A percentile compares a stretch with the other conserved stretches of the same genome.
Evolutionary conservation across 2,888 invertebrate genomes (phyloP).

Genomic region (Gonocerus acuteangulatus): DNA sequence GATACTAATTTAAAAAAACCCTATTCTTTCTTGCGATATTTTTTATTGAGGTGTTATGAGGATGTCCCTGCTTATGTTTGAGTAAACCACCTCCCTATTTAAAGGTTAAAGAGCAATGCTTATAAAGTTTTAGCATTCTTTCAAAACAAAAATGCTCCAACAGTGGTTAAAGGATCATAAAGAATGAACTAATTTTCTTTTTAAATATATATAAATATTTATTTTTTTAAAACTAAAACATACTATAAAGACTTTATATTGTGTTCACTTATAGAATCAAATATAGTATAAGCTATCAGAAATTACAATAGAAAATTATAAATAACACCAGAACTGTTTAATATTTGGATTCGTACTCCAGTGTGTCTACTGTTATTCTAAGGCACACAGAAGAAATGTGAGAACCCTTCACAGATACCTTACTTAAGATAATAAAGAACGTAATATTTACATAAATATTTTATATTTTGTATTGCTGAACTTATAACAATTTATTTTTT

Average conservation of each 20-base stretch:
- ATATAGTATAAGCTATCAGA: slow-evolving; percentile 16
- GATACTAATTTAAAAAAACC: no score
- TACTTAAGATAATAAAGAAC: slow-evolving; percentile 6
- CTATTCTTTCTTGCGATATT: no score
- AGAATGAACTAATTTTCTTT: no score
- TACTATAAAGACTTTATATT: slow-evolving; percentile 26
- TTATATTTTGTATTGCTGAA: slow-evolving; percentile 2
- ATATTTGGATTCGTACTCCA: slow-evolving; percentile 10
- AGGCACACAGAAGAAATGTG: slow-evolving; percentile 20
- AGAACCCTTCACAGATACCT: slow-evolving; percentile 4
- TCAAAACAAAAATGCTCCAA: no score
- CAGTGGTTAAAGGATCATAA: no score
- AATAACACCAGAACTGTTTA: slow-evolving; percentile 24
- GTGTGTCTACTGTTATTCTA: slow-evolving; percentile 11
- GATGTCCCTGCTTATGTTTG: no score
- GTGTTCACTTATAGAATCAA: slow-evolving; percentile 25
- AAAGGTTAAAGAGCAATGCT: no score
- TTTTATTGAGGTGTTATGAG: no score
- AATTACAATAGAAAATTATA: slow-evolving; percentile 28
- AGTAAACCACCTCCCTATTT: no score
- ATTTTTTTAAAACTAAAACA: slow-evolving; percentile 26
- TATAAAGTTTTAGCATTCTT: no score
- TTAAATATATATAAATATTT: slow-evolving; percentile 27
- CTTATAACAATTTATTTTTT: slow-evolving; percentile 13
- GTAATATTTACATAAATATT: slow-evolving; percentile 16